phyloP scores from a whole-genome alignment of 2,113 vertebrate genomes.

The Amblyornis subalaris region DNA sequence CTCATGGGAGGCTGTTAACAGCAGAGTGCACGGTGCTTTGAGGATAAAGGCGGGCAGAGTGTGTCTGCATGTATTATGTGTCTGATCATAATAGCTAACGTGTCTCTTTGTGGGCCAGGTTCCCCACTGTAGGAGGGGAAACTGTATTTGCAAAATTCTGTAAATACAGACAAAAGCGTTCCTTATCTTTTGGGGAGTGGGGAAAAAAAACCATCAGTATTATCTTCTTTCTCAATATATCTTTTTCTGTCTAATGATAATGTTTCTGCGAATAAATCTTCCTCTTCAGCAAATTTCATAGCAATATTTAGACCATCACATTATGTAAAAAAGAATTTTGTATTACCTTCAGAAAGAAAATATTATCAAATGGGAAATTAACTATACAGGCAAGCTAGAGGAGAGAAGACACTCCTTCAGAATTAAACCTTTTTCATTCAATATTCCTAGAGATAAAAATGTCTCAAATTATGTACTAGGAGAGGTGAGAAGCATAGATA shows the following conservation, averaged over 20 bases:
- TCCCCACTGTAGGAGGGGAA: neutral
- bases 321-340: neutral
- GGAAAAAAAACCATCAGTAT: neutral
- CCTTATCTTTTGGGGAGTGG: neutral
- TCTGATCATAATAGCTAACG: rapidly evolving
- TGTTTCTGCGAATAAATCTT: neutral
- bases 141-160: neutral
- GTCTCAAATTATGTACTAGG: neutral
- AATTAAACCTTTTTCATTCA: neutral
- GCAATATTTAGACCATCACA: neutral
- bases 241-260: neutral
- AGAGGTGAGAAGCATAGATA: neutral
- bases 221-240: neutral
- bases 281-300: neutral
- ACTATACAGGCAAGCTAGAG: neutral
- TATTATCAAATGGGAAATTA: neutral
- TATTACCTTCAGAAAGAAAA: neutral
- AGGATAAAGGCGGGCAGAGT: neutral
- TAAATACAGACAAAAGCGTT: neutral
- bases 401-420: neutral
- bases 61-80: neutral
- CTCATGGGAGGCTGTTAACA: neutral
- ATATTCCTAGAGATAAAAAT: neutral
- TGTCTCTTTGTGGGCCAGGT: neutral
- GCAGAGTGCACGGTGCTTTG: neutral